Evolutionary conservation across 2,888 invertebrate species (phyloP).

Genomic region (Pristionchus exspectatus): DNA sequence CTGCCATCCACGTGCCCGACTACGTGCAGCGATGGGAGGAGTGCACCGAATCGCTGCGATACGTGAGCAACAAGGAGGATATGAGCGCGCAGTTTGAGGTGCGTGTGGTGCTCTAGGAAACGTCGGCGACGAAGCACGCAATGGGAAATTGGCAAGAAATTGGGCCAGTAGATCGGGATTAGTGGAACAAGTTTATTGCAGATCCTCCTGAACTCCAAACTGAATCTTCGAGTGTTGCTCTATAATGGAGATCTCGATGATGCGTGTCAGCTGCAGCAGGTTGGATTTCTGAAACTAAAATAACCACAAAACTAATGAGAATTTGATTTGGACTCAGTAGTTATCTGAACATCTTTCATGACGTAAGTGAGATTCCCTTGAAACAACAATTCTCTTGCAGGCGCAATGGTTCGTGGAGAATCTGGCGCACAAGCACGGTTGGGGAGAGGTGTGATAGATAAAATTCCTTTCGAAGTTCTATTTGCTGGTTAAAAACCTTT

Average conservation of each 20-base stretch:
- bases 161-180: too few relatives aligned
- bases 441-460: constrained; percentile 5
- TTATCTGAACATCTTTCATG: too few relatives aligned
- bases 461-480: not conserved
- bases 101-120: too few relatives aligned
- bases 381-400: not conserved
- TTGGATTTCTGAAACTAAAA: not conserved
- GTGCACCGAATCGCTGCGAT: constrained; percentile 62
- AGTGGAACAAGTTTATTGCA: not conserved
- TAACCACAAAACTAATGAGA: too few relatives aligned
- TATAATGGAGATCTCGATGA: constrained; percentile 76
- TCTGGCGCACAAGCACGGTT: constrained; percentile 16
- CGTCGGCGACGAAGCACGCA: too few relatives aligned
- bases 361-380: not conserved
- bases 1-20: constrained; percentile 73
- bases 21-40: constrained; percentile 69
- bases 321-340: too few relatives aligned
- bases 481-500: too few relatives aligned
- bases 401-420: constrained; percentile 54
- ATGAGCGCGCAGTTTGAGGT: constrained; percentile 66
- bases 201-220: constrained; percentile 42
- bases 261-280: constrained; percentile 71
- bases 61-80: constrained; percentile 66
- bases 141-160: too few relatives aligned
- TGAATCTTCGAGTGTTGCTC: constrained; percentile 63